Evolutionary conservation across 2,888 invertebrate genomes (phyloP).

Genomic region (Nesidiocoris tenuis): DNA sequence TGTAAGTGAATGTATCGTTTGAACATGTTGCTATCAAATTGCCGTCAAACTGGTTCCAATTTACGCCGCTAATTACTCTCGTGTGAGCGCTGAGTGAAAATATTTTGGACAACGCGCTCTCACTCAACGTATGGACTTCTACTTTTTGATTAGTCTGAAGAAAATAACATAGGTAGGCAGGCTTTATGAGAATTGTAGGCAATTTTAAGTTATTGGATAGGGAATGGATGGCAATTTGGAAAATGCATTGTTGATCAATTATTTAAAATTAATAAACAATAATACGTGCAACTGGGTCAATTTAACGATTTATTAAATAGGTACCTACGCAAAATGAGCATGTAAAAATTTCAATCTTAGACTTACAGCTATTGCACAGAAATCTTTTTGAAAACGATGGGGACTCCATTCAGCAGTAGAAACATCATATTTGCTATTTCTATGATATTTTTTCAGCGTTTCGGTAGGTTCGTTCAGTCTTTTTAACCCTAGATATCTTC

Average conservation of each 20-base stretch:
- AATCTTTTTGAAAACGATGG: conserved; percentile 70
- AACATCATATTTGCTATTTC: conserved; percentile 91
- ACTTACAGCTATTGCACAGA: conserved; percentile 85
- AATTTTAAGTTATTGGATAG: too few relatives aligned
- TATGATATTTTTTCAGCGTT: conserved; percentile 72
- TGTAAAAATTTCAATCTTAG: too few relatives aligned
- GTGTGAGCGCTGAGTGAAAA: conserved; percentile 78
- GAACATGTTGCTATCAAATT: conserved; percentile 84
- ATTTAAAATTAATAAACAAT: too few relatives aligned
- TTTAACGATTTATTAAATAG: too few relatives aligned
- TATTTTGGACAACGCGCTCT: conserved; percentile 68
- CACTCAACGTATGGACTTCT: conserved; percentile 78
- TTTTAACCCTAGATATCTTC: conserved; percentile 77
- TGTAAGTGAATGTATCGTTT: conserved; percentile 87
- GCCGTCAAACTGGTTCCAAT: conserved; percentile 82
- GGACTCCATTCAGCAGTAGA: conserved; percentile 92
- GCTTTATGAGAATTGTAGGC: too few relatives aligned
- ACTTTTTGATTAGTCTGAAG: conserved; percentile 80
- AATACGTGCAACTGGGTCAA: too few relatives aligned
- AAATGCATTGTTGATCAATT: too few relatives aligned
- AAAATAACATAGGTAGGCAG: conserved; percentile 25
- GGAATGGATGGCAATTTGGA: too few relatives aligned
- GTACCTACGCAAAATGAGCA: too few relatives aligned
- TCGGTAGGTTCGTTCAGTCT: conserved; percentile 70
- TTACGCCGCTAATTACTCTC: conserved; percentile 83